Percentiles rank a stretch among this genome's conserved stretches.
Conservation (phyloP, 1,140 invertebrate genomes). For the Liolophura sinensis region DNA sequence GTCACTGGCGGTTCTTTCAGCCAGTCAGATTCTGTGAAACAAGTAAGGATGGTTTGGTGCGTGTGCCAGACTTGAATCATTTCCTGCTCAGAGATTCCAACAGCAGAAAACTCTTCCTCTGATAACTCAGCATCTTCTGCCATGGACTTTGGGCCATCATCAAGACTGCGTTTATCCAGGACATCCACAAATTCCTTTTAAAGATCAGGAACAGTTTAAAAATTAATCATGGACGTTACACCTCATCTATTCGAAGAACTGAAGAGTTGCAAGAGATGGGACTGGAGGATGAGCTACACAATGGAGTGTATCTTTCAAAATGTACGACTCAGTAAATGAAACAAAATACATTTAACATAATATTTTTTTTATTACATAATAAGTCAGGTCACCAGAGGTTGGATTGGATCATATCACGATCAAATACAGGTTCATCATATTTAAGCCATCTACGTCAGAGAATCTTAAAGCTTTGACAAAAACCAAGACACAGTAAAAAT, state of each 20-base stretch:
- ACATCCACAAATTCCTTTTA: slow-evolving; percentile 57
- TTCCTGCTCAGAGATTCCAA: slow-evolving; percentile 42
- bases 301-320: neutral
- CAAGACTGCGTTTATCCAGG: neutral
- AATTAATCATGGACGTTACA: neutral
- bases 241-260: no score
- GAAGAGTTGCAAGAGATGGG: no score
- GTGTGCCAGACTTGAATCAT: slow-evolving; percentile 41
- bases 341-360: no score
- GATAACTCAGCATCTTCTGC: neutral
- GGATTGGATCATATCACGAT: no score
- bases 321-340: neutral
- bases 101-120: slow-evolving; percentile 7
- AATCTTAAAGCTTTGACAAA: no score
- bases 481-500: no score
- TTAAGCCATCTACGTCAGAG: no score
- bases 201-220: slow-evolving; percentile 4
- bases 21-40: slow-evolving; percentile 42
- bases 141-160: neutral
- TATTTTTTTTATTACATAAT: no score
- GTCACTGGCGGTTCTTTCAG: slow-evolving; percentile 9
- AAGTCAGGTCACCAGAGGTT: neutral
- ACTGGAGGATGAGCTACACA: no score
- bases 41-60: slow-evolving; percentile 41
- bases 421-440: no score